Conservation (phyloP, 2,113 vertebrate species). For the Dryoscopus gambensis region DNA sequence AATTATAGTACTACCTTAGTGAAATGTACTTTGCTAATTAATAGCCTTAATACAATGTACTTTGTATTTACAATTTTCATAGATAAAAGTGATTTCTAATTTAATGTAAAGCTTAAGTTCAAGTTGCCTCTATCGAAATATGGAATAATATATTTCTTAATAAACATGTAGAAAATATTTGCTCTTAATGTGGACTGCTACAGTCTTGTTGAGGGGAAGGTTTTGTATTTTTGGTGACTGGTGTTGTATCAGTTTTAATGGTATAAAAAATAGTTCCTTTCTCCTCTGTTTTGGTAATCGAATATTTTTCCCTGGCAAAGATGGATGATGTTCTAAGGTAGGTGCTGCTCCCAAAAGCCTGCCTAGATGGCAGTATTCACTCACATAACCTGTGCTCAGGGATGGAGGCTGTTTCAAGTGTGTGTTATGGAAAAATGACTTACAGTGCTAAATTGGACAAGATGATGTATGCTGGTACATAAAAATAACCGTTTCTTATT, state of each 20-base stretch:
- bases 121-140: neutral
- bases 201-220: neutral
- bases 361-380: slow-evolving; percentile 64
- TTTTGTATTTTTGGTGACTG: neutral
- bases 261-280: neutral
- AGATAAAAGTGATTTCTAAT: neutral
- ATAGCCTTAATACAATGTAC: neutral
- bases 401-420: neutral
- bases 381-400: neutral
- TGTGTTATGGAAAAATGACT: neutral
- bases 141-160: neutral
- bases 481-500: neutral
- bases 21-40: neutral
- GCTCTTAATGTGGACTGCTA: neutral
- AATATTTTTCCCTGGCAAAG: neutral
- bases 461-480: neutral
- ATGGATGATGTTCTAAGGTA: neutral
- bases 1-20: neutral
- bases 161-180: neutral
- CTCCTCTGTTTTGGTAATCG: neutral
- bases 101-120: neutral
- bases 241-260: neutral
- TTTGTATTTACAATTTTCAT: neutral
- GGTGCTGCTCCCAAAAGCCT: slow-evolving; percentile 3
- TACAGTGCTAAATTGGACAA: neutral